A percentile compares a stretch with the other conserved stretches of the same genome.
Evolutionary conservation across 1,140 invertebrate species (phyloP).

Genomic region (Macrosteles quadrilineatus): DNA sequence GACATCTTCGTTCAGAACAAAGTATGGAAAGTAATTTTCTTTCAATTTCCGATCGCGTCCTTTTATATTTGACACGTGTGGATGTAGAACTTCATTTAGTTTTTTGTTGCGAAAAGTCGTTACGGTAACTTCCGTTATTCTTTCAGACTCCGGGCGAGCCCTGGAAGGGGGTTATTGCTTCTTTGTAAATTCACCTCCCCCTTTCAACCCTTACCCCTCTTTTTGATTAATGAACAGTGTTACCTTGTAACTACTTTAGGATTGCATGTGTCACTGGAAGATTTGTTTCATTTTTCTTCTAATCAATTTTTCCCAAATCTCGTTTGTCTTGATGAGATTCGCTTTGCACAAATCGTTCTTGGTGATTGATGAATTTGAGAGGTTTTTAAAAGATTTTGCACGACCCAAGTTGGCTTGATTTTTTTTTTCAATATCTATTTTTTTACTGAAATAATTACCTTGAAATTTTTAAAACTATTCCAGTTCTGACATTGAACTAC

Average conservation of each 20-base stretch:
- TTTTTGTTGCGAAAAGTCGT: constrained; percentile 29
- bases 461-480: too few species aligned
- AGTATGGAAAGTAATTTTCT: constrained; percentile 27
- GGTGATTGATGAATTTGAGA: too few species aligned
- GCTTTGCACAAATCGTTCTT: too few species aligned
- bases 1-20: constrained; percentile 20
- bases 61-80: constrained; percentile 29
- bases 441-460: too few species aligned
- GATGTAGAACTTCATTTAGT: constrained; percentile 26
- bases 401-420: too few species aligned
- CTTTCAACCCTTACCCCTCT: neutral
- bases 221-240: constrained; percentile 3
- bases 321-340: too few species aligned
- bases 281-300: too few species aligned
- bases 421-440: too few species aligned
- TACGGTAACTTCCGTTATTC: constrained; percentile 25
- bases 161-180: constrained; percentile 8
- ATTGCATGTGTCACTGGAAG: neutral
- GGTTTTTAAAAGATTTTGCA: too few species aligned
- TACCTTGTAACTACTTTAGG: constrained; percentile 4
- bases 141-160: constrained; percentile 3
- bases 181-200: constrained; percentile 6
- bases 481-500: too few species aligned
- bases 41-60: constrained; percentile 28
- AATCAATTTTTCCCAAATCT: too few species aligned